These are phyloP conservation scores for Genyomyrus donnyi DNA, from an alignment of 2,113 vertebrate genomes.

Conservation along the genomic window DNA sequence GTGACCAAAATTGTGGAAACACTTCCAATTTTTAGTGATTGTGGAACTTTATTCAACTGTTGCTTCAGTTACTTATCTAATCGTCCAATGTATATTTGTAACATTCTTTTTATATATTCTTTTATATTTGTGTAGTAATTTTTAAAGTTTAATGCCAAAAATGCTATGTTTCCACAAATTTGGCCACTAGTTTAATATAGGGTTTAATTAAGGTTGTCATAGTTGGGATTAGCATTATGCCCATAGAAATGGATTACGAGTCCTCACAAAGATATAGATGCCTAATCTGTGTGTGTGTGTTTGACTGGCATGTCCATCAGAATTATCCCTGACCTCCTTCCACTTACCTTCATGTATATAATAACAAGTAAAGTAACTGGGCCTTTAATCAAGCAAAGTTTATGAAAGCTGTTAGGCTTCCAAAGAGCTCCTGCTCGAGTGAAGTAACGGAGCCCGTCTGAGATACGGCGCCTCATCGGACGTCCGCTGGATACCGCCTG, in stretches of 20 bases:
- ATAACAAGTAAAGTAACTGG: background rate
- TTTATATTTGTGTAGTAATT: background rate
- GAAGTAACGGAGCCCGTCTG: background rate
- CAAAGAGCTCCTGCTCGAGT: too few species aligned
- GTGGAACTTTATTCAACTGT: background rate
- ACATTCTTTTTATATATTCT: background rate
- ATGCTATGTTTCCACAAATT: too few species aligned
- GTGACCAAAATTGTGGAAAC: background rate
- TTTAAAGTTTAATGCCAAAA: background rate
- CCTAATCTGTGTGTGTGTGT: background rate
- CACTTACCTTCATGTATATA: background rate
- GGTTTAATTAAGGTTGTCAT: background rate
- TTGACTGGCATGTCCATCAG: background rate
- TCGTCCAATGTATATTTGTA: background rate
- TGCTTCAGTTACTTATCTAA: background rate
- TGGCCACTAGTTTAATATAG: background rate
- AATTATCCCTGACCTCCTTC: background rate
- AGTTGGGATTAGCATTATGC: background rate
- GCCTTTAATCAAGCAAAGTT: background rate
- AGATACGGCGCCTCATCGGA: too few species aligned
- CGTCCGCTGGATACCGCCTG: background rate
- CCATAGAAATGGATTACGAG: background rate
- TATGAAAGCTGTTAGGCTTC: background rate
- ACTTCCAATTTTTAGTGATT: background rate
- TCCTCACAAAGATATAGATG: background rate